Percentiles rank a stretch among this genome's conserved stretches.
Evolutionary conservation across 2,888 invertebrate genomes (phyloP).

Genomic region (Byasa hedistus): DNA sequence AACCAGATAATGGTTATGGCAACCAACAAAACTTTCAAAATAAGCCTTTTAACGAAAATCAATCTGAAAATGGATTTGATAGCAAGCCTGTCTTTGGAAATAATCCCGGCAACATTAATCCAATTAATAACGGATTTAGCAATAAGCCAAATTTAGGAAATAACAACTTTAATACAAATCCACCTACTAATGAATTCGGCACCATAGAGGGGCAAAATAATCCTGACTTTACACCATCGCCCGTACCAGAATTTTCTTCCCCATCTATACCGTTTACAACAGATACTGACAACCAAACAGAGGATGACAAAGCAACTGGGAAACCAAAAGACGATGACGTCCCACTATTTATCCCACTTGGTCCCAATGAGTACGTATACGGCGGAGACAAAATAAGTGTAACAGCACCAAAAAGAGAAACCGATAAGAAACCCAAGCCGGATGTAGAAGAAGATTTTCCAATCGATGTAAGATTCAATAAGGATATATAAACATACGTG

Average conservation of each 20-base stretch:
- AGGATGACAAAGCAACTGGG: conserved; percentile 30
- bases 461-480: conserved; percentile 60
- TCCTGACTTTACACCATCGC: neutral
- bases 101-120: neutral
- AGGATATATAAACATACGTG: conserved; percentile 39
- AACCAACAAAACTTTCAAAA: neutral
- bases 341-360: conserved; percentile 60
- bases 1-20: neutral
- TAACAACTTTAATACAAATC: conserved; percentile 8
- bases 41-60: too few relatives aligned
- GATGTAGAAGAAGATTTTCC: conserved; percentile 52
- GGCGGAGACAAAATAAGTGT: conserved; percentile 52
- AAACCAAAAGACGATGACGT: conserved; percentile 41
- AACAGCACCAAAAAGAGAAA: conserved; percentile 61
- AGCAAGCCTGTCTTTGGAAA: too few relatives aligned
- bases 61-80: too few relatives aligned
- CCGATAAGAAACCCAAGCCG: conserved; percentile 43
- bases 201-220: conserved; percentile 13
- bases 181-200: conserved; percentile 10
- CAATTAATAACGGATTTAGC: conserved; percentile 6
- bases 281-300: conserved; percentile 28
- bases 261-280: neutral
- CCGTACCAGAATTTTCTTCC: conserved; percentile 5
- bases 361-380: conserved; percentile 52
- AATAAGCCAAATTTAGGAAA: conserved; percentile 11